phyloP scores from a whole-genome alignment of 1,140 invertebrate genomes.

The Drosophila miranda region DNA sequence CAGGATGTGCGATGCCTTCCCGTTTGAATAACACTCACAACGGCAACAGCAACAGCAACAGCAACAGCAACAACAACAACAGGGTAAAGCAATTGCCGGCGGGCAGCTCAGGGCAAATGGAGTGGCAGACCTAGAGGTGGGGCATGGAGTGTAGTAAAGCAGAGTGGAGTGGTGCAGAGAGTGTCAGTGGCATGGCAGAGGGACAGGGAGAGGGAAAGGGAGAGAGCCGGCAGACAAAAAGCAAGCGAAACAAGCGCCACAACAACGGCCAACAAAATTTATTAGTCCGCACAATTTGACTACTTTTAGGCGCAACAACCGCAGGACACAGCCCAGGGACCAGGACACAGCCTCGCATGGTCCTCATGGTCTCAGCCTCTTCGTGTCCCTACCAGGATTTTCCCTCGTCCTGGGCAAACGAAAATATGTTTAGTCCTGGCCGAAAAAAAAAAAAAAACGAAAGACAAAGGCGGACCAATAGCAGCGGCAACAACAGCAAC shows the following conservation, averaged over 20 bases:
- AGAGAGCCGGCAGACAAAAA: constrained; percentile 34
- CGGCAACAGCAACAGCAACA: constrained; percentile 34
- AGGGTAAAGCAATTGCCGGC: constrained; percentile 58
- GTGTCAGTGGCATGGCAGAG: too few relatives aligned
- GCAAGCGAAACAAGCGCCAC: constrained; percentile 65
- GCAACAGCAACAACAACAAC: constrained; percentile 25
- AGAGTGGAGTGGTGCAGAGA: constrained; percentile 4
- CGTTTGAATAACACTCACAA: constrained; percentile 66
- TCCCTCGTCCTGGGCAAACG: constrained; percentile 51
- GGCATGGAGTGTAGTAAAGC: neutral
- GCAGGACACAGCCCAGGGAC: constrained; percentile 51
- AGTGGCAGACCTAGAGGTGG: constrained; percentile 42
- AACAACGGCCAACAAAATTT: constrained; percentile 77
- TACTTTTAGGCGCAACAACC: constrained; percentile 80
- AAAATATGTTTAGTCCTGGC: constrained; percentile 69
- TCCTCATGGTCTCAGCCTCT: constrained; percentile 47
- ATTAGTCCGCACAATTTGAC: constrained; percentile 79
- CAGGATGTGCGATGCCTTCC: constrained; percentile 55
- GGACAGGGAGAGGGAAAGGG: too few relatives aligned
- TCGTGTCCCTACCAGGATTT: too few relatives aligned
- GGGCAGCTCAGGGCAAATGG: constrained; percentile 67
- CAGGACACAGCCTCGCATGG: constrained; percentile 36
- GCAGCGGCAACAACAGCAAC: constrained; percentile 14
- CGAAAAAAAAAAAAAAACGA: constrained; percentile 44
- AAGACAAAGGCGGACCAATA: constrained; percentile 41